Base-by-base conservation (phyloP, 2,797 vertebrate species). In the Sciaenops ocellatus region DNA sequence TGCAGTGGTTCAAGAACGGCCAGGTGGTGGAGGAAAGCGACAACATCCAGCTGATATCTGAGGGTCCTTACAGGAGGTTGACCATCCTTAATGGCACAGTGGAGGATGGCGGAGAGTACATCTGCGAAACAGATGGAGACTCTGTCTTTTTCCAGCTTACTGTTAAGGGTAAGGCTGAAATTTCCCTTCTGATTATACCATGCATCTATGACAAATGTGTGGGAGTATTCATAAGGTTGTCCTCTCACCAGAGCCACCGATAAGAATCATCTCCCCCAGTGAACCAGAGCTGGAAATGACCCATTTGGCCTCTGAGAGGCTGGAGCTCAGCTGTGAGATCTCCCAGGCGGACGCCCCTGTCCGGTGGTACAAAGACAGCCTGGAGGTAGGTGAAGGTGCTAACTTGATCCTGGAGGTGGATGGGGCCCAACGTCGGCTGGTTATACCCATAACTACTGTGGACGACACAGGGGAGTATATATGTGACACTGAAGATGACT, bases 401-500 rank as follows among this genome's bases (percentile, higher is more conserved):
- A 90, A 94, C 62, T 89, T 98, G 75, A 91, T 92, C 74, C 92
- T 99, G 85, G 95, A 96, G 13, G 94, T 65, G 0, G 93, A 98
- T 7, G 96, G 96, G 2, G 79, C 95, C 16, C 67, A 88, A 47
- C 95, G 94, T 42, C 91, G 90, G 42, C 93, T 99, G 51, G 85
- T 96, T 65, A 93, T 99, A 82, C 95, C 95, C 13, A 74, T 70
- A 1, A 92, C 96, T 56, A 91, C 91, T 0, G 82, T 92, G 0
- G 94, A 97, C 5, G 96, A 99, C 5, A 85, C 94, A 0, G 98
- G 96, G 11, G 98, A 98, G 87, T 99, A 98, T 57, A 91, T 98
- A 64, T 99, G 98, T 0, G 97, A 99, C 89, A 97, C 96, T 22
- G 95, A 94, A 7, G 95, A 98, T 51, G 97, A 98, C 63, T 96